These are phyloP conservation scores for Polydrusus cervinus DNA, from an alignment of 2,888 invertebrate genomes.

Conservation along the genomic window DNA sequence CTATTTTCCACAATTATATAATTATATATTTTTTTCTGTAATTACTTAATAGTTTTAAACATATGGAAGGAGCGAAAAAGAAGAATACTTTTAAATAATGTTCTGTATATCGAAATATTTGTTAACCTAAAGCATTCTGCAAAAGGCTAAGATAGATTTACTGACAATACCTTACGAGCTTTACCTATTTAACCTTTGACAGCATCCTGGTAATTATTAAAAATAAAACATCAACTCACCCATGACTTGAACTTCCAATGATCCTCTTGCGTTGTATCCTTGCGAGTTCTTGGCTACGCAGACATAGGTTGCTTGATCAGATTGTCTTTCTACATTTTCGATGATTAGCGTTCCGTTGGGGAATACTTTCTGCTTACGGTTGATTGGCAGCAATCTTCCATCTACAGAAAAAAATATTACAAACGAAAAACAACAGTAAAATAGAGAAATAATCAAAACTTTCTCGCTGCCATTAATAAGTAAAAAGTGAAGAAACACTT, in stretches of 20 bases:
- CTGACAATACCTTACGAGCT: not conserved
- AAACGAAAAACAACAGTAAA: not conserved
- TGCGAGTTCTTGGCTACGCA: slow-evolving; percentile 95
- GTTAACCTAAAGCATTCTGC: too few species aligned
- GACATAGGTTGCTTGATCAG: slow-evolving; percentile 95
- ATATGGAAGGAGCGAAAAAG: too few species aligned
- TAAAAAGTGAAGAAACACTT: slow-evolving; percentile 55
- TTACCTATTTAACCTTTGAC: slow-evolving; percentile 18
- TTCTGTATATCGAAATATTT: too few species aligned
- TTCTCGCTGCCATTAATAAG: too few species aligned
- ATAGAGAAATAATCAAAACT: not conserved
- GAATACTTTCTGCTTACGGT: slow-evolving; percentile 95
- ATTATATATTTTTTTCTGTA: too few species aligned
- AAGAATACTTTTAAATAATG: too few species aligned
- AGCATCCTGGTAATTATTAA: slow-evolving; percentile 31
- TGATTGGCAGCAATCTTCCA: slow-evolving; percentile 90
- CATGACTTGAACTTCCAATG: slow-evolving; percentile 95
- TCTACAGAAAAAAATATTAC: slow-evolving; percentile 71
- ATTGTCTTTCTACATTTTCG: slow-evolving; percentile 92
- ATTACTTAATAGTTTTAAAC: too few species aligned
- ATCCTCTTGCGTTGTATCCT: slow-evolving; percentile 90
- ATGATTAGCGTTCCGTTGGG: slow-evolving; percentile 95
- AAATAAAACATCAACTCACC: slow-evolving; percentile 80
- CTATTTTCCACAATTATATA: too few species aligned
- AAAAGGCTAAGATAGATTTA: too few species aligned